Evolutionary conservation across 2,113 vertebrate species (phyloP).

Genomic region (Pseudonaja textilis): DNA sequence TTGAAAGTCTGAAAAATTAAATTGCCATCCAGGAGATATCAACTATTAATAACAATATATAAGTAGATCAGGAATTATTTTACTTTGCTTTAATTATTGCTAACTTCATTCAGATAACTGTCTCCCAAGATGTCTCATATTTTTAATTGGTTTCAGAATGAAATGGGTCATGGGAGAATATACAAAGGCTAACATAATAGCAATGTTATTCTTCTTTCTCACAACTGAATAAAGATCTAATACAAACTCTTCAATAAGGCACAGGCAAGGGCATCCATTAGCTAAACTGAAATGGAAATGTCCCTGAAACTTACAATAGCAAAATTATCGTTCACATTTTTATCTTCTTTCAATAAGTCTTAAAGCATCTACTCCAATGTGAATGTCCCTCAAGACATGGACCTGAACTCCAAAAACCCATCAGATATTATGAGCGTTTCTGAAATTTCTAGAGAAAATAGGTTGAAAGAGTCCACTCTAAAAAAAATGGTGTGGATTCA

Average conservation of each 20-base stretch:
- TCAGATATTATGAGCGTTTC: background rate
- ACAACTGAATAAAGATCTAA: background rate
- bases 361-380: background rate
- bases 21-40: background rate
- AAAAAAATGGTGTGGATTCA: background rate
- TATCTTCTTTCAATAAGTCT: background rate
- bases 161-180: slow-evolving; percentile 1
- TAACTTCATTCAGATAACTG: background rate
- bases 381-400: background rate
- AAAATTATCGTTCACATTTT: slow-evolving; percentile 16
- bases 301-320: background rate
- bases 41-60: background rate
- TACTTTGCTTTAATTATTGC: background rate
- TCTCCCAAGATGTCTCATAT: background rate
- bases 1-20: background rate
- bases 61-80: background rate
- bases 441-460: background rate
- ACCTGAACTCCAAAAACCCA: background rate
- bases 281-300: slow-evolving; percentile 24
- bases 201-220: background rate
- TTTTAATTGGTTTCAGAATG: slow-evolving; percentile 29
- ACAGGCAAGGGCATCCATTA: slow-evolving; percentile 26
- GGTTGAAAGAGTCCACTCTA: background rate
- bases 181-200: background rate
- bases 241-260: slow-evolving; percentile 18